Conservation (phyloP, 1,140 invertebrate genomes). For the Calycopis cecrops region DNA sequence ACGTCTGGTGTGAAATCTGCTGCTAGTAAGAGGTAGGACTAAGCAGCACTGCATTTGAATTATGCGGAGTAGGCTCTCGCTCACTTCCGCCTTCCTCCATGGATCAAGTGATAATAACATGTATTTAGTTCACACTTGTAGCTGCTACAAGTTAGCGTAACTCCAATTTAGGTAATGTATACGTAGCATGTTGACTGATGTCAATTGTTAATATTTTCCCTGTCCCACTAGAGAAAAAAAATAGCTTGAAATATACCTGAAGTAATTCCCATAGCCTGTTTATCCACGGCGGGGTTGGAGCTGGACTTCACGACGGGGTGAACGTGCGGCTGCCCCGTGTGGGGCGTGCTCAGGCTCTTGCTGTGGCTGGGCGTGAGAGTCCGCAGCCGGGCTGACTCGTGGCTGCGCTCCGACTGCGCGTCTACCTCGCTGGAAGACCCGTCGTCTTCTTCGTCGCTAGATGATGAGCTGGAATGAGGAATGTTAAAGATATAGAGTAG, state of each 20-base stretch:
- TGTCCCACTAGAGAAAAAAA: too few relatives aligned
- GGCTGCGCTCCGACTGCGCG: slow-evolving; percentile 49
- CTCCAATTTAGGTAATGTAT: too few relatives aligned
- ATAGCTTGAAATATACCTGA: slow-evolving; percentile 48
- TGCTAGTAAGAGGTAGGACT: too few relatives aligned
- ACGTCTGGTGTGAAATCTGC: neutral
- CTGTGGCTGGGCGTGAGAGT: slow-evolving; percentile 52
- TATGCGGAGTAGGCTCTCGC: too few relatives aligned
- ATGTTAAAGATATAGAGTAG: too few relatives aligned
- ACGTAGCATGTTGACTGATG: too few relatives aligned
- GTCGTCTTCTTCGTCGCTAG: slow-evolving; percentile 80
- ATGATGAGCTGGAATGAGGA: slow-evolving; percentile 74
- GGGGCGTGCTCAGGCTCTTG: slow-evolving; percentile 62
- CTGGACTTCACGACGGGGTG: slow-evolving; percentile 72
- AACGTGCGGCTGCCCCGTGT: slow-evolving; percentile 58
- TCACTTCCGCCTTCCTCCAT: too few relatives aligned
- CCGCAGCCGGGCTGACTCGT: slow-evolving; percentile 44
- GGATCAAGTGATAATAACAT: too few relatives aligned
- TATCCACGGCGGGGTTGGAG: slow-evolving; percentile 69
- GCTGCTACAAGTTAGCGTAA: too few relatives aligned
- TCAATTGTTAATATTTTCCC: too few relatives aligned
- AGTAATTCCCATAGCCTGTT: slow-evolving; percentile 68
- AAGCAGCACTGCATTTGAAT: too few relatives aligned
- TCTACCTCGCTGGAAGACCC: slow-evolving; percentile 71
- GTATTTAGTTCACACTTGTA: too few relatives aligned